Conservation (phyloP, 2,113 vertebrate species). For the Malurus cyaneus region DNA sequence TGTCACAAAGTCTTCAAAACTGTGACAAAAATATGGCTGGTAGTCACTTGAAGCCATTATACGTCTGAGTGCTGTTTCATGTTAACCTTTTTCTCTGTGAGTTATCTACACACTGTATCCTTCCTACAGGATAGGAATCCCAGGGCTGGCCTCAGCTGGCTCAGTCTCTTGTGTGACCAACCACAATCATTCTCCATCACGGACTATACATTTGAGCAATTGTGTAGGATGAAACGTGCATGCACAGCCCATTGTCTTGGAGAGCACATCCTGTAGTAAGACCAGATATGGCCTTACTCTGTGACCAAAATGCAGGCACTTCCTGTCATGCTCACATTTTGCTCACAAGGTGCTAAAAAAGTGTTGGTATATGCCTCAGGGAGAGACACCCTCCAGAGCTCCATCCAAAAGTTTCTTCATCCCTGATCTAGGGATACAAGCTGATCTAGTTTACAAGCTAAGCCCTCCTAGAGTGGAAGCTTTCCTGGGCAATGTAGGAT, state of each 20-base stretch:
- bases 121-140: neutral
- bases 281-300: neutral
- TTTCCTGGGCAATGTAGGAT: accelerated
- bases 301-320: neutral
- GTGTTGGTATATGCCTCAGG: neutral
- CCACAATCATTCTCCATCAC: neutral
- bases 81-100: neutral
- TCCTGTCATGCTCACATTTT: neutral
- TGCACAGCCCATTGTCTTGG: neutral
- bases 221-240: neutral
- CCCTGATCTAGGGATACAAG: neutral
- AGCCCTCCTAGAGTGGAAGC: neutral
- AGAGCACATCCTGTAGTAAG: neutral
- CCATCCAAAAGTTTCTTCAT: neutral
- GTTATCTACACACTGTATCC: neutral
- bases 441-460: neutral
- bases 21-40: neutral
- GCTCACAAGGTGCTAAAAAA: neutral
- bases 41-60: neutral
- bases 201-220: neutral
- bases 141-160: neutral
- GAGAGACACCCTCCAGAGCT: neutral
- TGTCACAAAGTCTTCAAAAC: neutral
- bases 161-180: neutral
- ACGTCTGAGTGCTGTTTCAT: neutral